phyloP scores from a whole-genome alignment of 2,113 vertebrate species.

The Epinephelus cyanopodus region DNA sequence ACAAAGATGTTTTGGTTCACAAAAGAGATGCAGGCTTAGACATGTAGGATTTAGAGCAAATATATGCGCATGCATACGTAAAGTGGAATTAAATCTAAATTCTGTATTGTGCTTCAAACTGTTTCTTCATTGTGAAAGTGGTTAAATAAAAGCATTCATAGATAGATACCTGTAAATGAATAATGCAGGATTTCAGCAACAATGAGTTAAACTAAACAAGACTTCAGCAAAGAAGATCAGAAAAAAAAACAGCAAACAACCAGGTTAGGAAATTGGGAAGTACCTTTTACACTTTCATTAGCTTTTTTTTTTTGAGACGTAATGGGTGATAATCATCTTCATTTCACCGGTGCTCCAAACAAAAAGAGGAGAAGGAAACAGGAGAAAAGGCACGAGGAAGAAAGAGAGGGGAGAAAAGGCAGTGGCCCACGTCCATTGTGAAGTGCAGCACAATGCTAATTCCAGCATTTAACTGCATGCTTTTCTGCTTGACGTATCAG shows the following conservation, averaged over 20 bases:
- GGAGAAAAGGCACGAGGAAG: conserved; percentile 85
- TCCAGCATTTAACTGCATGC: conserved; percentile 99
- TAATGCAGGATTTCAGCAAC: conserved; percentile 72
- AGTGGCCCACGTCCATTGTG: conserved; percentile 93
- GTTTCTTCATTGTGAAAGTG: conserved; percentile 23
- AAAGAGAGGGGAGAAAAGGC: conserved; percentile 86
- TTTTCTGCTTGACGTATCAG: conserved; percentile 99
- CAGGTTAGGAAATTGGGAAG: conserved; percentile 89
- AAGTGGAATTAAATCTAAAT: conserved; percentile 45
- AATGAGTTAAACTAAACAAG: conserved; percentile 68
- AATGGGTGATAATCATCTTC: conserved; percentile 97
- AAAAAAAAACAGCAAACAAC: conserved; percentile 82
- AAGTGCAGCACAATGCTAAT: conserved; percentile 98
- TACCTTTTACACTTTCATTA: conserved; percentile 90
- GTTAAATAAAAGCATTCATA: conserved; percentile 19
- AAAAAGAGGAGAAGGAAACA: conserved; percentile 83
- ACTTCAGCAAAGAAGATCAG: conserved; percentile 47
- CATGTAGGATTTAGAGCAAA: conserved; percentile 56
- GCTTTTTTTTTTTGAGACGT: conserved; percentile 86
- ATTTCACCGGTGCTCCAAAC: conserved; percentile 95
- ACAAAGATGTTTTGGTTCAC: conserved; percentile 76
- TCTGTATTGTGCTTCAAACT: conserved; percentile 15
- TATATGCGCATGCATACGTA: conserved; percentile 49
- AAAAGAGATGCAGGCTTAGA: conserved; percentile 56
- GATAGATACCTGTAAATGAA: conserved; percentile 49